Conservation (phyloP, 2,888 invertebrate genomes). For the Acrobasis suavella region DNA sequence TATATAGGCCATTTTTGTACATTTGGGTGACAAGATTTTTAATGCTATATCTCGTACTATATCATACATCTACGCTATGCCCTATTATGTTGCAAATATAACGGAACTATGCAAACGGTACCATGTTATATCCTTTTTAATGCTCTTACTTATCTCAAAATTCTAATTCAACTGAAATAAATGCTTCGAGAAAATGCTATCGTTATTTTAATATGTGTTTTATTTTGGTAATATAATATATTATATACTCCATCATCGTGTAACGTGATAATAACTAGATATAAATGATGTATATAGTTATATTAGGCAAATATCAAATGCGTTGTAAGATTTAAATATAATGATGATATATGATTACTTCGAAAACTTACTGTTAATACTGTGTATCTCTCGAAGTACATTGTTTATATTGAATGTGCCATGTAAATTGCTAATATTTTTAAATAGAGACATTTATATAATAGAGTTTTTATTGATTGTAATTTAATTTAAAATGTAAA, state of each 20-base stretch:
- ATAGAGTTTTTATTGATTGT: slow-evolving; percentile 50
- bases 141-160: no score
- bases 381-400: slow-evolving; percentile 38
- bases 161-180: no score
- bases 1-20: no score
- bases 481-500: slow-evolving; percentile 41
- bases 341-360: slow-evolving; percentile 49
- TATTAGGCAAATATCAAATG: slow-evolving; percentile 53
- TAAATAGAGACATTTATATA: slow-evolving; percentile 52
- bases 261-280: slow-evolving; percentile 82
- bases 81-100: no score
- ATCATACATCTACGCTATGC: no score
- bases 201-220: slow-evolving; percentile 26
- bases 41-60: no score
- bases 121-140: no score
- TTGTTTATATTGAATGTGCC: slow-evolving; percentile 60
- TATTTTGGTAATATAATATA: slow-evolving; percentile 35
- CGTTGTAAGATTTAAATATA: slow-evolving; percentile 52
- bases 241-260: slow-evolving; percentile 56
- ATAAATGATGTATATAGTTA: slow-evolving; percentile 70
- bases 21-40: no score
- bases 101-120: no score
- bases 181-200: background rate
- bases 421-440: slow-evolving; percentile 67
- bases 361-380: slow-evolving; percentile 44